phyloP scores from a whole-genome alignment of 1,140 invertebrate species.

The Listronotus bonariensis region DNA sequence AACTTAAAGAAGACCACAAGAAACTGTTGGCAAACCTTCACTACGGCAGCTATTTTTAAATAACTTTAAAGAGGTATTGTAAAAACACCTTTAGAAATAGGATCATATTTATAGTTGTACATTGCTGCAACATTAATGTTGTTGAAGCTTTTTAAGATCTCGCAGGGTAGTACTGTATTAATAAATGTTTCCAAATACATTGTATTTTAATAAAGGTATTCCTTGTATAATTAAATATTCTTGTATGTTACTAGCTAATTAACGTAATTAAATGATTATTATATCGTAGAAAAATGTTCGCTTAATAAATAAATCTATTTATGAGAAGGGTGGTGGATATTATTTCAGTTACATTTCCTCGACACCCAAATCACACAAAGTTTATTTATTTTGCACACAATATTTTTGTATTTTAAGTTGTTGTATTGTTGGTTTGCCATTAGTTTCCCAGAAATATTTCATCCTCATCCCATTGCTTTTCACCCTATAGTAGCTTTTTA shows the following conservation, averaged over 20 bases:
- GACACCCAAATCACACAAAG: not conserved
- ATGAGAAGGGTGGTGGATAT: conserved; percentile 9
- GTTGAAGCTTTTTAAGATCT: conserved; percentile 23
- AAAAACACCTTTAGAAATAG: not conserved
- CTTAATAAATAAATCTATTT: conserved; percentile 10
- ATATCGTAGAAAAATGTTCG: not conserved
- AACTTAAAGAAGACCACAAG: not conserved
- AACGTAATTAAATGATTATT: no score
- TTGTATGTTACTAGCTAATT: not conserved
- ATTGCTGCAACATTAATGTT: conserved; percentile 13
- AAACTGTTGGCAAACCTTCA: conserved; percentile 59
- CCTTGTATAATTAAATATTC: conserved; percentile 7
- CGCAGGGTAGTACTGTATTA: not conserved
- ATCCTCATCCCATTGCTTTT: not conserved
- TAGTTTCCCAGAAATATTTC: conserved; percentile 48
- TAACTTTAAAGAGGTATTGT: conserved; percentile 6
- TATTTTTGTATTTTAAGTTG: conserved; percentile 33
- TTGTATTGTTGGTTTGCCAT: conserved; percentile 55
- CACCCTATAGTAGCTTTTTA: no score
- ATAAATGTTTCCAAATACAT: not conserved
- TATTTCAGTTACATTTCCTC: conserved; percentile 14
- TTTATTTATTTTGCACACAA: not conserved
- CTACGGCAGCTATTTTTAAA: conserved; percentile 52
- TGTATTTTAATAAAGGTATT: not conserved
- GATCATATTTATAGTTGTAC: not conserved